Evolutionary conservation across 1,140 invertebrate genomes (phyloP).

Genomic region (Oppia nitens): DNA sequence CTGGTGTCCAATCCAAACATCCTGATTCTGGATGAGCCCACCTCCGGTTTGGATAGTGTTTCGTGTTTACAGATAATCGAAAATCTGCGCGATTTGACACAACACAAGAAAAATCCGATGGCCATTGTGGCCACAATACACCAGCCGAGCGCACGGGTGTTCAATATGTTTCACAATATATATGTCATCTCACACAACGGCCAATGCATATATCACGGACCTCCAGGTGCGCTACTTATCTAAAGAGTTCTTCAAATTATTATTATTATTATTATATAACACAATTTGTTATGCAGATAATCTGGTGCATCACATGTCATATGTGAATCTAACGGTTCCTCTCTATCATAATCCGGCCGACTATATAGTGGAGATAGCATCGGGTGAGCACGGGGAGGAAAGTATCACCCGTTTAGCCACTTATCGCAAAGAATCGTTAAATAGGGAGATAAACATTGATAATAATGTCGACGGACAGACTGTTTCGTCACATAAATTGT

Average conservation of each 20-base stretch:
- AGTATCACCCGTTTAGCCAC: background rate
- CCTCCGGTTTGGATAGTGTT: conserved; percentile 64
- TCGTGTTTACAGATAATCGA: conserved; percentile 60
- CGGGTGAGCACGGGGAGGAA: conserved; percentile 10
- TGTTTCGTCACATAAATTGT: background rate
- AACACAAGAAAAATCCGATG: background rate
- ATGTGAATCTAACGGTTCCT: background rate
- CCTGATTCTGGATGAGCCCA: conserved; percentile 45
- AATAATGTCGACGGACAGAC: too few species aligned
- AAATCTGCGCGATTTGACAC: background rate
- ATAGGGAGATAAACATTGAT: too few species aligned
- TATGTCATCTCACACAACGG: conserved; percentile 13
- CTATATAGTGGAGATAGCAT: conserved; percentile 34
- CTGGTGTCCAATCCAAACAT: background rate
- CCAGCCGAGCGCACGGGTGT: conserved; percentile 9
- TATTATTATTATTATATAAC: background rate
- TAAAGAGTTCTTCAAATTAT: background rate
- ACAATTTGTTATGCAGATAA: background rate
- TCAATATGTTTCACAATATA: conserved; percentile 6
- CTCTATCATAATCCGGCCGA: conserved; percentile 61
- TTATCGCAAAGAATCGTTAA: background rate
- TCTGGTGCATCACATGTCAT: background rate
- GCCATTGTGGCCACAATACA: conserved; percentile 10
- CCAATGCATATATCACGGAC: conserved; percentile 6
- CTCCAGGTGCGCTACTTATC: background rate